phyloP scores from a whole-genome alignment of 2,797 vertebrate genomes.

The Cheirogaleus major region DNA sequence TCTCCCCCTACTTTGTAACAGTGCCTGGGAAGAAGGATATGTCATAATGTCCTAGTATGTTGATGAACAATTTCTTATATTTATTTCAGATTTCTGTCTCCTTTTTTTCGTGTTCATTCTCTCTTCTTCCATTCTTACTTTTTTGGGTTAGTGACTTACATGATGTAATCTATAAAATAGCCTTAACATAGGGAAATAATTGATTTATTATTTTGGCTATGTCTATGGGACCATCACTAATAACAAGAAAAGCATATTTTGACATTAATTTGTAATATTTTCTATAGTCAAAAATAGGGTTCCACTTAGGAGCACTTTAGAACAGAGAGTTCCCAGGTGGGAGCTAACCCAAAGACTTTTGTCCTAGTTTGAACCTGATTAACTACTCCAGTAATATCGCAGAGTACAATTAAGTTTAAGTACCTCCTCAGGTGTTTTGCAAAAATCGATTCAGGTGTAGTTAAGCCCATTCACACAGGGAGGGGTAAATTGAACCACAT shows the following conservation, averaged over 20 bases:
- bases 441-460: constrained; percentile 57
- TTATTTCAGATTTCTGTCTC: background rate
- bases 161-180: background rate
- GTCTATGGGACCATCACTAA: background rate
- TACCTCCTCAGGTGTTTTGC: constrained; percentile 67
- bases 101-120: background rate
- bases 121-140: background rate
- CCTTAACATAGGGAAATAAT: background rate
- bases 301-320: constrained; percentile 55
- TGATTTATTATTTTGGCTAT: background rate
- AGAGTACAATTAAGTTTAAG: constrained; percentile 77
- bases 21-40: background rate
- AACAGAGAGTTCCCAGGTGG: constrained; percentile 53
- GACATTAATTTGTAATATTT: background rate
- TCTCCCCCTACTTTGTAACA: background rate
- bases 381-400: constrained; percentile 49
- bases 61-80: background rate
- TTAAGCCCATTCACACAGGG: constrained; percentile 62
- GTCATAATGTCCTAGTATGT: background rate
- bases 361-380: constrained; percentile 74
- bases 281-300: constrained; percentile 61
- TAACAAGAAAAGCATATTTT: background rate
- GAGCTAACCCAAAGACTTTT: constrained; percentile 53
- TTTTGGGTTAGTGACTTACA: background rate
- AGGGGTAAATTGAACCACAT: constrained; percentile 72